Conservation (phyloP, 1,140 invertebrate genomes). For the Temnothorax curvispinosus region DNA sequence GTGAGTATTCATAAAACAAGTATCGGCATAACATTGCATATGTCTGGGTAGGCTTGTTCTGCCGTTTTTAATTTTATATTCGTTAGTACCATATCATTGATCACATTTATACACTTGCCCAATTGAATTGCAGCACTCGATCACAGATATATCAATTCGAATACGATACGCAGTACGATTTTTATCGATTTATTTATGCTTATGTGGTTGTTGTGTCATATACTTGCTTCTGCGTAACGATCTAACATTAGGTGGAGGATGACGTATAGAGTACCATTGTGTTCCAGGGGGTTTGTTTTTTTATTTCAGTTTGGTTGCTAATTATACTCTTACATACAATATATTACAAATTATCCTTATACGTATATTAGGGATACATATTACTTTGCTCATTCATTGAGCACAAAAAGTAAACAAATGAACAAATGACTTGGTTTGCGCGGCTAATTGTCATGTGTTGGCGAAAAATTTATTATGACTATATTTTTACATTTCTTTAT, state of each 20-base stretch:
- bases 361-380: not conserved
- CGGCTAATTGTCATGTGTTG: not conserved
- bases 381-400: not conserved
- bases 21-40: constrained; percentile 57
- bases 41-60: constrained; percentile 58
- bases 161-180: constrained; percentile 59
- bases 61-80: constrained; percentile 62
- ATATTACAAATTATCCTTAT: not conserved
- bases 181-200: constrained; percentile 71
- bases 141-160: constrained; percentile 62
- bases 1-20: not conserved
- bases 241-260: constrained; percentile 79
- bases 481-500: constrained; percentile 1
- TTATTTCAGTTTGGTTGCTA: not conserved
- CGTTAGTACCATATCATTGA: constrained; percentile 56
- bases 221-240: constrained; percentile 75
- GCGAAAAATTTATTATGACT: not conserved
- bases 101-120: constrained; percentile 56
- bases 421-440: not conserved
- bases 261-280: constrained; percentile 61
- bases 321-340: not conserved
- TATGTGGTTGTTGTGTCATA: constrained; percentile 75
- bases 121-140: constrained; percentile 67
- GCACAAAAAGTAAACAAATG: not conserved
- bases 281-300: constrained; percentile 61